Percentiles rank a stretch among this genome's conserved stretches.
phyloP scores from a whole-genome alignment of 2,888 invertebrate genomes.

The Caenorhabditis uteleia region DNA sequence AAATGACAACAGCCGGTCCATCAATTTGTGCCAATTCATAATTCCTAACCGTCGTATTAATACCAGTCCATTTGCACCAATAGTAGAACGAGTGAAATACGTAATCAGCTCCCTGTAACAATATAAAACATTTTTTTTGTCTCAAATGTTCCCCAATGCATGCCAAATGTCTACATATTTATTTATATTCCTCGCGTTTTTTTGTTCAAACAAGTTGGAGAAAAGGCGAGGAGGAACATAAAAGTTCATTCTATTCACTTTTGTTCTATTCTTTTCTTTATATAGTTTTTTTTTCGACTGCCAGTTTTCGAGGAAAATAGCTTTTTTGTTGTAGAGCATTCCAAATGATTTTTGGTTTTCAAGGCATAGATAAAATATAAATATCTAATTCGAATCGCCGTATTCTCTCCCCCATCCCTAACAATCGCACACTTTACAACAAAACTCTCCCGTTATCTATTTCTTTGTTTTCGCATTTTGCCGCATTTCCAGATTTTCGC shows the following conservation, averaged over 20 bases:
- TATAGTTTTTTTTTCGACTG: neutral
- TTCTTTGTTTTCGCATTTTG: slow-evolving; percentile 3
- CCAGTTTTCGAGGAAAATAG: too few species aligned
- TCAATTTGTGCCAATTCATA: slow-evolving; percentile 24
- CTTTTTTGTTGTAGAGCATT: too few species aligned
- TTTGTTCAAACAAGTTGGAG: too few species aligned
- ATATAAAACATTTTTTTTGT: slow-evolving; percentile 3
- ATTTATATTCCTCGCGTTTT: neutral
- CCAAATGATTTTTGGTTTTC: too few species aligned
- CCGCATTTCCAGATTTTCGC: slow-evolving; percentile 1
- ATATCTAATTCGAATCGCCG: too few species aligned
- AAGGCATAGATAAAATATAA: too few species aligned
- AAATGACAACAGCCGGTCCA: slow-evolving; percentile 47
- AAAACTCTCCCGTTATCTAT: too few species aligned
- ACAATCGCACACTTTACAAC: too few species aligned
- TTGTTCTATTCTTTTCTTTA: too few species aligned
- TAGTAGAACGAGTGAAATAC: slow-evolving; percentile 47
- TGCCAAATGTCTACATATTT: neutral
- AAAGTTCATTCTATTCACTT: too few species aligned
- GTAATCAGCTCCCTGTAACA: slow-evolving; percentile 49
- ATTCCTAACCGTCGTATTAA: slow-evolving; percentile 39
- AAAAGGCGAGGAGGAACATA: too few species aligned
- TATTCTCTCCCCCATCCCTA: too few species aligned
- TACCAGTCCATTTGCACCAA: slow-evolving; percentile 52
- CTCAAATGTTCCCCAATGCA: neutral